Evolutionary conservation across 2,797 vertebrate species (phyloP).

Genomic region (Lithobates sylvaticus): DNA sequence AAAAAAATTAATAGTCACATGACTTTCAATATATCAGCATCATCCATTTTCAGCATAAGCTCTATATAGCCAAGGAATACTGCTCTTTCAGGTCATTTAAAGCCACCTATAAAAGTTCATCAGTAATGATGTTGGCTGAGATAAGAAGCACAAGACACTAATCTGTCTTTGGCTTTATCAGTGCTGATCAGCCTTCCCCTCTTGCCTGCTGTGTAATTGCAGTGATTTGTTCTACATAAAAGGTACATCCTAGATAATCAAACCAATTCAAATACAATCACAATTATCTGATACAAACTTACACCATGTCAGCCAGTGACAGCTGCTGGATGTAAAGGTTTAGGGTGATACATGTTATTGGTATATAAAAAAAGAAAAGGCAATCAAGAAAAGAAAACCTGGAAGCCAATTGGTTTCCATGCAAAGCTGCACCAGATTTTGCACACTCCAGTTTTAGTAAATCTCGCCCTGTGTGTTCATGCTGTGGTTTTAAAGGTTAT

Average conservation of each 20-base stretch:
- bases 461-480: too few species aligned
- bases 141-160: conserved; percentile 82
- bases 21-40: neutral
- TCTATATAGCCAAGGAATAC: too few species aligned
- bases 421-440: too few species aligned
- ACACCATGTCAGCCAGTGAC: conserved; percentile 47
- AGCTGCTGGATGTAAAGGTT: conserved; percentile 1
- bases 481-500: too few species aligned
- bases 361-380: neutral
- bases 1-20: too few species aligned
- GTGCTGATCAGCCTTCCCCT: conserved; percentile 81
- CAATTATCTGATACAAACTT: conserved; percentile 74
- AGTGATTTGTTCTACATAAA: conserved; percentile 87
- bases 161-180: conserved; percentile 74
- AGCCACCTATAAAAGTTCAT: conserved; percentile 61
- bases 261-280: conserved; percentile 71
- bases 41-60: neutral
- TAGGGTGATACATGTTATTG: neutral
- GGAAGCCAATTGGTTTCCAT: too few species aligned
- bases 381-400: neutral
- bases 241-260: conserved; percentile 81
- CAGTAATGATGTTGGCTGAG: conserved; percentile 76
- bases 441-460: too few species aligned
- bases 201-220: conserved; percentile 84
- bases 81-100: neutral